Evolutionary conservation across 2,113 vertebrate species (phyloP), one percentile per base, ranked within the genome.

Genomic region (Sprattus sprattus): DNA sequence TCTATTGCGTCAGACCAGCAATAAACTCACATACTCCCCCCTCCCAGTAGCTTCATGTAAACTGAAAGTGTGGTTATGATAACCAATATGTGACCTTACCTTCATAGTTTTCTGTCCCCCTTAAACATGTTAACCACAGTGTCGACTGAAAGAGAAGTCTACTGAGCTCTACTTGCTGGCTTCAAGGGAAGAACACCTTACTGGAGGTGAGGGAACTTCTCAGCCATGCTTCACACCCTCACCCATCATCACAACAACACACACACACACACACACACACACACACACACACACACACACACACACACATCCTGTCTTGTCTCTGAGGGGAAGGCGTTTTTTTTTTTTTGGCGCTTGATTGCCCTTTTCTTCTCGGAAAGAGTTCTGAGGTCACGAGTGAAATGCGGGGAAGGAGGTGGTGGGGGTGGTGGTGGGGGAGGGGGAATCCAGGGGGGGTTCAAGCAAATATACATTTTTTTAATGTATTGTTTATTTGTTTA

Each of bases 121-220:
- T 15, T 16, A 13, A 60, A 60, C 16, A 15, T 78, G 71, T 39
- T 4, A 39, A 78, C 39, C 45, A 84, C 88, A 91, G 90, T 2
- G 47, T 81, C 82, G 84, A 75, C 85, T 89, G 20, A 85, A 78
- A 82, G 88, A 90, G 28, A 90, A 90, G 82, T 46, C 28, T 18
- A 84, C 25, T 15, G 90, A 91, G 86, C 84, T 91, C 22, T 85
- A 86, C 45, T 78, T 6, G 52, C 47, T 91, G 22, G 83, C 84
- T 71, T 6, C 6, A n/a, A 84, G 89, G 52, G 90, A 91, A 85
- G 50, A 84, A 49, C 88, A 47, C 46, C 84, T 91, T 1, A 82
- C 9, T 39, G 8, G 90, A 87, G 89, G 89, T 91, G 75, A 60
- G 75, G 10, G 60, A 28, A 28, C 60, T 39, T 57, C 45, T 64